Base-by-base conservation (phyloP, 2,888 invertebrate species). In the Rhorus exstirpatorius region DNA sequence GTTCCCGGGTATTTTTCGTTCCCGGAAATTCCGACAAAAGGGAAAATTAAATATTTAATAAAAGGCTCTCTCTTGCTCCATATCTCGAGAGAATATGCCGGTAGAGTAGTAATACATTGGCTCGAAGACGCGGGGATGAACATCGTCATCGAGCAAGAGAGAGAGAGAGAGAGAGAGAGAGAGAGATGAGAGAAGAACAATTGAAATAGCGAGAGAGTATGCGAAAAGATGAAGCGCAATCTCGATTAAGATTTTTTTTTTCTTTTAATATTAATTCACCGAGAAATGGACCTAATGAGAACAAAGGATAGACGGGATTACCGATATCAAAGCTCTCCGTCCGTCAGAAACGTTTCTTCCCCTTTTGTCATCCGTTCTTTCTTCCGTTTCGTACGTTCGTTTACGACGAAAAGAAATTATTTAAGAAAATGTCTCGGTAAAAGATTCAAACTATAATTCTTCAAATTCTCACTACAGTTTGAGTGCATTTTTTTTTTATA, bases 21-120 rank as follows among this genome's bases (percentile, higher is more conserved):
- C 24, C 12, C 35, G 31, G 6, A 12, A 65, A 75, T 75, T 35
- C 44, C 44, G 55, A 75, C 65, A 46, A 65, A 75, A 65, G 65
- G 53, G 55, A 35, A 55, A 65, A 86, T 85, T 86, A 72, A 83
- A 85, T 84, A 75, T 65, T 75, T 75, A 55, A 75, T 75, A 65
- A 75, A 31, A 24, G 53, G 46, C 49, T 77, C 60, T 70, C 26
- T 55, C 24, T 7, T n/a, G 8, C n/a, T n/a, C n/a, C n/a, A n/a
- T n/a, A n/a, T n/a, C n/a, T 14, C 21, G 53, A 35, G 41, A 44
- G 63, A n/a, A n/a, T n/a, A n/a, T 41, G 55, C 44, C 14, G 35
- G 53, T 41, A 46, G 44, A 21, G 19, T 31, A 10, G 24, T 14
- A 4, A 26, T n/a, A n/a, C n/a, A n/a, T n/a, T n/a, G n/a, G 19